phyloP scores from a whole-genome alignment of 2,888 invertebrate species.

The Eupithecia dodoneata region DNA sequence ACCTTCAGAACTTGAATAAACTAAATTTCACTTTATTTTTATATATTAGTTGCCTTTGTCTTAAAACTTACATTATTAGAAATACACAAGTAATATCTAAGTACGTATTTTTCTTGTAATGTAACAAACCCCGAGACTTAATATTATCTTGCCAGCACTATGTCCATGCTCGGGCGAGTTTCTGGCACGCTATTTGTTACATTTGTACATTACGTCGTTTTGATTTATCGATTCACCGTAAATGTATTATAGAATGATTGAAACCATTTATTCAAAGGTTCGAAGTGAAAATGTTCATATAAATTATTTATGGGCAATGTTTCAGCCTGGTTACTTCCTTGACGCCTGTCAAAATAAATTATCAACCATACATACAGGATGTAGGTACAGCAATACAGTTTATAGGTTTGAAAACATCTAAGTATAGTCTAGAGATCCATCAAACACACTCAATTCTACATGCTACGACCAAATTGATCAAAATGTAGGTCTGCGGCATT shows the following conservation, averaged over 20 bases:
- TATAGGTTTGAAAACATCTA: neutral
- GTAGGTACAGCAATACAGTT: no score
- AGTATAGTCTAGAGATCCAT: neutral
- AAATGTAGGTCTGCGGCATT: slow-evolving; percentile 31
- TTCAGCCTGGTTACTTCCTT: neutral
- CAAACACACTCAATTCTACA: neutral
- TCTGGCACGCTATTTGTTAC: slow-evolving; percentile 58
- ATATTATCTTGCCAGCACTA: slow-evolving; percentile 32
- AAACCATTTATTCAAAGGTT: slow-evolving; percentile 19
- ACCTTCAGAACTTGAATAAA: neutral
- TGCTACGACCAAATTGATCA: slow-evolving; percentile 26
- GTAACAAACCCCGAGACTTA: neutral
- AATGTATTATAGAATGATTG: slow-evolving; percentile 31
- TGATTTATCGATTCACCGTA: slow-evolving; percentile 40
- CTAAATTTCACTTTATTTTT: neutral
- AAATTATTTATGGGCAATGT: neutral
- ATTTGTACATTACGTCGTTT: slow-evolving; percentile 47
- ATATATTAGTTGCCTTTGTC: neutral
- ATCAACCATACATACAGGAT: neutral
- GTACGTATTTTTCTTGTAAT: neutral
- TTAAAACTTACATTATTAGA: neutral
- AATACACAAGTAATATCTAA: neutral
- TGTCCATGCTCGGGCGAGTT: slow-evolving; percentile 57
- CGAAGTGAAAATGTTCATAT: slow-evolving; percentile 4
- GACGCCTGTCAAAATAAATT: neutral